phyloP scores from a whole-genome alignment of 2,113 vertebrate species.

The Arenaria interpres region DNA sequence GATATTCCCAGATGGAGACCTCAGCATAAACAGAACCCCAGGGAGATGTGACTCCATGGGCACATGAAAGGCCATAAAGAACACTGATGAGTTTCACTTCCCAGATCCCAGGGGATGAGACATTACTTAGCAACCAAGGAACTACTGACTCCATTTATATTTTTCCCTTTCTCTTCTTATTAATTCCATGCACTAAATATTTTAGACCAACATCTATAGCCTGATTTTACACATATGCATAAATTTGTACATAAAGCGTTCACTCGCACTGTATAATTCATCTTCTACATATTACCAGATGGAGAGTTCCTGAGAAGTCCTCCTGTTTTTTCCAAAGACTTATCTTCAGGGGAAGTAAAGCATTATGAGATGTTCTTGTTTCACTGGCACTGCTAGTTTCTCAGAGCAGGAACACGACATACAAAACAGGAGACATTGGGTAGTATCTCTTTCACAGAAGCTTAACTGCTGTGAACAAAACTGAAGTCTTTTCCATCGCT shows the following conservation, averaged over 20 bases:
- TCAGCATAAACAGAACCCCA: neutral
- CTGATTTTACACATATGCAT: neutral
- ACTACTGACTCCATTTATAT: neutral
- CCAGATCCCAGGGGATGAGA: neutral
- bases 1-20: neutral
- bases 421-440: neutral
- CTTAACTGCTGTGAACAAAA: neutral
- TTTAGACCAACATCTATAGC: neutral
- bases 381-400: neutral
- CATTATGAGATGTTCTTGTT: neutral
- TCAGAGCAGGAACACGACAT: neutral
- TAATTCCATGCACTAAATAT: neutral
- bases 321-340: neutral
- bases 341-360: neutral
- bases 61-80: neutral
- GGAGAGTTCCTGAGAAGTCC: neutral
- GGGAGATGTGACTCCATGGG: neutral
- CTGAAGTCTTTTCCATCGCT: neutral
- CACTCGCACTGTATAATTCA: neutral
- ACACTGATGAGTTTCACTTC: neutral
- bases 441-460: neutral
- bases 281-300: neutral
- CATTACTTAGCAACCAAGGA: neutral
- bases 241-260: neutral
- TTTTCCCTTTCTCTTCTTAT: neutral